Evolutionary conservation across 2,888 invertebrate genomes (phyloP).

Genomic region (Trichacis sp.): DNA sequence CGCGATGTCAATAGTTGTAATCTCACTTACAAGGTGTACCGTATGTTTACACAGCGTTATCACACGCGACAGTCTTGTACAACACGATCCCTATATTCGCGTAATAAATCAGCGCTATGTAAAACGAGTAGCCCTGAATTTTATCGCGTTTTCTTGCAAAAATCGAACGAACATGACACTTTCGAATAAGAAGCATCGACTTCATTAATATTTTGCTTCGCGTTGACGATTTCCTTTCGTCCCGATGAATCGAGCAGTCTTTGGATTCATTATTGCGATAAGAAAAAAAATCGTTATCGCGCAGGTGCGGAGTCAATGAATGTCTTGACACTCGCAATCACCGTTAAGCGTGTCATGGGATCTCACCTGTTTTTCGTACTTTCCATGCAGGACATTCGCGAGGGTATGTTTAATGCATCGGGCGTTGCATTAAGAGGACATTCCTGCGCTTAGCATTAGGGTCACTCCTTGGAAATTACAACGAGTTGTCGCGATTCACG

Average conservation of each 20-base stretch:
- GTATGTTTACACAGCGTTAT: constrained; percentile 5
- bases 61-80: constrained; percentile 10
- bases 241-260: too few species aligned
- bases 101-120: neutral
- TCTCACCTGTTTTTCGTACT: constrained; percentile 42
- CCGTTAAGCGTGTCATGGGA: constrained; percentile 38
- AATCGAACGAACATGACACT: too few species aligned
- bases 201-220: too few species aligned
- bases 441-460: constrained; percentile 1
- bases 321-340: constrained; percentile 27
- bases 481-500: neutral
- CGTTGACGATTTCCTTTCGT: too few species aligned
- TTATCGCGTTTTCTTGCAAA: too few species aligned
- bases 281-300: neutral
- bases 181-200: too few species aligned
- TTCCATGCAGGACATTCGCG: constrained; percentile 35
- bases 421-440: constrained; percentile 16
- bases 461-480: neutral
- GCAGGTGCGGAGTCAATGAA: constrained; percentile 16
- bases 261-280: too few species aligned
- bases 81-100: constrained; percentile 1
- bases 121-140: constrained; percentile 1
- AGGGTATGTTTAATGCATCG: constrained; percentile 36
- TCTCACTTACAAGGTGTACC: constrained; percentile 4
- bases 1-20: constrained; percentile 7